These are phyloP conservation scores for Chloroceryle aenea DNA, from an alignment of 2,113 vertebrate genomes.

Conservation along the genomic window DNA sequence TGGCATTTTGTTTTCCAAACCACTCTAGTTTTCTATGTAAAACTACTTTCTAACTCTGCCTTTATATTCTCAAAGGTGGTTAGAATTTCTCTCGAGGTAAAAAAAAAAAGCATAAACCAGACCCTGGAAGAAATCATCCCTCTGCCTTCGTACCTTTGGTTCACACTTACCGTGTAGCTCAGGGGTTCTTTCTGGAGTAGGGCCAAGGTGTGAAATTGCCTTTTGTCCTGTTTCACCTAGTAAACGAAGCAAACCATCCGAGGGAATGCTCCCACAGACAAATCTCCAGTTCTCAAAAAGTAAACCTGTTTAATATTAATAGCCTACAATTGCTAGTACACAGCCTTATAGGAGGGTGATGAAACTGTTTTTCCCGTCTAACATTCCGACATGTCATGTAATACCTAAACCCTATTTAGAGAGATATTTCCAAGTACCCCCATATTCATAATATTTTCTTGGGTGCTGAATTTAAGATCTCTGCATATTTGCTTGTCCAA, in stretches of 20 bases:
- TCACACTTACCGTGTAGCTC: constrained; percentile 20
- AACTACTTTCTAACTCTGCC: neutral
- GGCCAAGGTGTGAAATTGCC: neutral
- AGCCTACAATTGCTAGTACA: neutral
- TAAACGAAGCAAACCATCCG: neutral
- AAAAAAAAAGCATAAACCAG: neutral
- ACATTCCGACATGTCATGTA: constrained; percentile 17
- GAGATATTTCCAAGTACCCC: neutral
- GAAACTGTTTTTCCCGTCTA: neutral
- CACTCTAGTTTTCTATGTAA: neutral
- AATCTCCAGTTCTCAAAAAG: neutral
- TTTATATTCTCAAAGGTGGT: neutral
- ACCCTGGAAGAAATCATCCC: neutral
- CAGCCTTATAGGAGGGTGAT: neutral
- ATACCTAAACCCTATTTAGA: neutral
- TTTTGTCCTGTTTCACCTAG: neutral
- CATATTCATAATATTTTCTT: neutral
- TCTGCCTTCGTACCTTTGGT: neutral
- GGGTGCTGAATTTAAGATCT: neutral
- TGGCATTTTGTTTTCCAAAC: neutral
- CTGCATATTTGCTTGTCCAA: neutral
- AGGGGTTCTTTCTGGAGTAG: neutral
- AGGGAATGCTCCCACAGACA: neutral
- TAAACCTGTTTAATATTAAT: neutral
- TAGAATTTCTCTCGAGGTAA: neutral